Conservation (phyloP, 1,140 invertebrate species). For the Zaprionus kolodkinae region DNA sequence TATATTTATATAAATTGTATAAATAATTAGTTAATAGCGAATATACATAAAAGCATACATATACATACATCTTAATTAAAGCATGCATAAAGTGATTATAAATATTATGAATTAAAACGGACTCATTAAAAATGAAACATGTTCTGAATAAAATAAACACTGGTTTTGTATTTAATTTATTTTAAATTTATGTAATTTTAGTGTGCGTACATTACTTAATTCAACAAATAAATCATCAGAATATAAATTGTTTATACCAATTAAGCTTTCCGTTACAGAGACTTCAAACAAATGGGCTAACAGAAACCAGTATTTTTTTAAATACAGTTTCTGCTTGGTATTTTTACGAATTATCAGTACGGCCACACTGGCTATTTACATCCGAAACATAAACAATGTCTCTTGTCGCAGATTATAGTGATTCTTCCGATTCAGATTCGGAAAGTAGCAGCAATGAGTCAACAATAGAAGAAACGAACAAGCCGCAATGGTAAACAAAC, state of each 20-base stretch:
- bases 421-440: slow-evolving; percentile 66
- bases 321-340: slow-evolving; percentile 11
- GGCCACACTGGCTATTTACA: slow-evolving; percentile 26
- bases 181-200: background rate
- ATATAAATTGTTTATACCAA: background rate
- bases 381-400: slow-evolving; percentile 60
- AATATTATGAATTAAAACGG: slow-evolving; percentile 70
- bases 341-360: background rate
- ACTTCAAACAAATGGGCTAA: no score
- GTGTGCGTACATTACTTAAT: background rate
- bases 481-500: slow-evolving; percentile 12
- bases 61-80: slow-evolving; percentile 60
- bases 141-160: slow-evolving; percentile 4
- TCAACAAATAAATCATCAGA: background rate
- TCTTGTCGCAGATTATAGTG: slow-evolving; percentile 71
- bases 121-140: slow-evolving; percentile 74
- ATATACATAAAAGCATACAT: slow-evolving; percentile 47
- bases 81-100: slow-evolving; percentile 82
- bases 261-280: background rate
- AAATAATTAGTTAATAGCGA: slow-evolving; percentile 72
- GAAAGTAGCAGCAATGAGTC: slow-evolving; percentile 45
- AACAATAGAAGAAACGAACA: slow-evolving; percentile 24
- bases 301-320: background rate
- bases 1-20: slow-evolving; percentile 80
- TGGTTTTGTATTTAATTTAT: background rate